These are phyloP conservation scores for Liposcelis brunnea DNA, from an alignment of 2,888 invertebrate genomes.

Conservation along the genomic window DNA sequence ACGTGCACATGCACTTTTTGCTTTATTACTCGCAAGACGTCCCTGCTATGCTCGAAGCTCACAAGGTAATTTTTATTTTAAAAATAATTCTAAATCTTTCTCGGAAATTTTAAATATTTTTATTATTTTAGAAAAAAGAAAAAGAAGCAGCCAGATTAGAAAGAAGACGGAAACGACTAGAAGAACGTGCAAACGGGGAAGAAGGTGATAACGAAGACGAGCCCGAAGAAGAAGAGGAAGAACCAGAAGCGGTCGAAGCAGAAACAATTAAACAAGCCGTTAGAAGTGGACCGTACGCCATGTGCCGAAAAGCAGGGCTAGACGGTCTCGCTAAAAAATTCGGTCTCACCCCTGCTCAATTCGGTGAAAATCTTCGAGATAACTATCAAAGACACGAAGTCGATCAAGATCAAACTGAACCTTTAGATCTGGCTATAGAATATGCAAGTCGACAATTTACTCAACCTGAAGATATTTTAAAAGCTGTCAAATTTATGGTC, in stretches of 20 bases:
- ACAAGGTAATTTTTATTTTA: background rate
- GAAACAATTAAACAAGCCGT: slow-evolving; percentile 68
- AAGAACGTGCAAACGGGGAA: slow-evolving; percentile 33
- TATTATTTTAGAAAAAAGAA: slow-evolving; percentile 21
- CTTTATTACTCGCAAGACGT: slow-evolving; percentile 79
- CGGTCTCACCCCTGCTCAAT: slow-evolving; percentile 84
- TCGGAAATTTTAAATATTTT: too few species aligned
- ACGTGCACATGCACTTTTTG: slow-evolving; percentile 84
- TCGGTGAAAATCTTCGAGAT: slow-evolving; percentile 89
- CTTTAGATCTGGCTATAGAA: slow-evolving; percentile 63
- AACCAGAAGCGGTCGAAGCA: slow-evolving; percentile 30
- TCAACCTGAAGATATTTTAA: slow-evolving; percentile 63
- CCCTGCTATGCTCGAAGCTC: slow-evolving; percentile 33
- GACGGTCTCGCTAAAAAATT: slow-evolving; percentile 76
- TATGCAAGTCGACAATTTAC: slow-evolving; percentile 46
- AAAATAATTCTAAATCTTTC: too few species aligned
- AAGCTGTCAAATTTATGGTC: slow-evolving; percentile 86
- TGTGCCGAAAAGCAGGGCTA: slow-evolving; percentile 75
- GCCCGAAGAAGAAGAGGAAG: slow-evolving; percentile 30
- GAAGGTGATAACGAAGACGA: slow-evolving; percentile 44
- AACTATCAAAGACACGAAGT: slow-evolving; percentile 92
- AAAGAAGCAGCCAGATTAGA: slow-evolving; percentile 24
- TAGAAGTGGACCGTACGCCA: slow-evolving; percentile 72
- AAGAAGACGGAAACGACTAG: slow-evolving; percentile 28
- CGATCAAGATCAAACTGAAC: slow-evolving; percentile 77